These are phyloP conservation scores for Ormyrus thymus DNA, from an alignment of 2,888 invertebrate species.

Conservation along the genomic window DNA sequence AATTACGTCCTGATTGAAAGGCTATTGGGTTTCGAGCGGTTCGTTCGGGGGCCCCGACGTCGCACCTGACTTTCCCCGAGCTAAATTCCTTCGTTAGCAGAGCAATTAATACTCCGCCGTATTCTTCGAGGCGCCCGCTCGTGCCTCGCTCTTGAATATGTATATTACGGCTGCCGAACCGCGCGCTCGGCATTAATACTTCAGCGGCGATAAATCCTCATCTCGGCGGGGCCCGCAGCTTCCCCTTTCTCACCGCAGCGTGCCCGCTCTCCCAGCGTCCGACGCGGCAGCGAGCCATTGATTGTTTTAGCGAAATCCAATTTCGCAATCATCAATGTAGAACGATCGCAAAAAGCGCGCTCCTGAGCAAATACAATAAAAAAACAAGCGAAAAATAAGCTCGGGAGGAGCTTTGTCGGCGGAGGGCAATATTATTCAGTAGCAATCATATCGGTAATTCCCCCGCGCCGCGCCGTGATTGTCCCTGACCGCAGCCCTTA, in stretches of 20 bases:
- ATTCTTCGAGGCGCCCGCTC: too few relatives aligned
- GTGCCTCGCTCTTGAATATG: too few relatives aligned
- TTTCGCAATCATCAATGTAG: constrained; percentile 53
- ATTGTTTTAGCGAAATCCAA: constrained; percentile 56
- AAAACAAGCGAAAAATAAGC: neutral
- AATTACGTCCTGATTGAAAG: neutral
- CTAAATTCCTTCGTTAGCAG: too few relatives aligned
- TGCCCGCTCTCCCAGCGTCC: neutral
- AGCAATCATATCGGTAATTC: constrained; percentile 75
- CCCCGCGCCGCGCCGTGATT: constrained; percentile 65
- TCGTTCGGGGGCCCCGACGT: too few relatives aligned
- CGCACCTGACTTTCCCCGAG: too few relatives aligned
- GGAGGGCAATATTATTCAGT: constrained; percentile 68
- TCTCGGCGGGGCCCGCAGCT: neutral
- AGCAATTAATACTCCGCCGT: too few relatives aligned
- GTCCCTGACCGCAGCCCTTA: constrained; percentile 74
- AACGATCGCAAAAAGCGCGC: constrained; percentile 45
- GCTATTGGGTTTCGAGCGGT: neutral
- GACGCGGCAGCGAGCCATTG: constrained; percentile 24
- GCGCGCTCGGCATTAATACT: constrained; percentile 4
- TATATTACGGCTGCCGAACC: neutral
- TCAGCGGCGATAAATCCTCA: constrained; percentile 31
- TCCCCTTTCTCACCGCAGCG: constrained; percentile 30
- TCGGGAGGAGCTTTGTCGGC: constrained; percentile 68
- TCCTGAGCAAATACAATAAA: constrained; percentile 46